These are phyloP conservation scores for Drosophila watanabei DNA, from an alignment of 1,140 invertebrate genomes.

Conservation along the genomic window DNA sequence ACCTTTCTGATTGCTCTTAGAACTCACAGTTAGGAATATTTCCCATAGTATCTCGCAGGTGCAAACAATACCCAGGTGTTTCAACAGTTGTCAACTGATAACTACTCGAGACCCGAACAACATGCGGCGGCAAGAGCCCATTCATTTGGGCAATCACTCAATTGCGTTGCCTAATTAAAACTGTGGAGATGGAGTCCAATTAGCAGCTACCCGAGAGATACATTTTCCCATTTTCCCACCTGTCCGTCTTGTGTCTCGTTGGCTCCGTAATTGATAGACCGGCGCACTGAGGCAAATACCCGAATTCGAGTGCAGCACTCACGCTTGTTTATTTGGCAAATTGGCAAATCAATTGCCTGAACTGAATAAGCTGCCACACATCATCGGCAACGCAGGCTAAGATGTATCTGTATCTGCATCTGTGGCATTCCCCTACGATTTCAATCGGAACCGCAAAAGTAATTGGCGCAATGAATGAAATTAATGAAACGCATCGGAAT, in stretches of 20 bases:
- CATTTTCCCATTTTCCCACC: slow-evolving; percentile 35
- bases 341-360: slow-evolving; percentile 73
- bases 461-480: slow-evolving; percentile 63
- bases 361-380: slow-evolving; percentile 44
- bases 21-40: not conserved
- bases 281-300: slow-evolving; percentile 49
- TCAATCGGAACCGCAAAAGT: slow-evolving; percentile 45
- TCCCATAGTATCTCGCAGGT: not conserved
- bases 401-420: slow-evolving; percentile 25
- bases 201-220: slow-evolving; percentile 32
- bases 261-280: slow-evolving; percentile 38
- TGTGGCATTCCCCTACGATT: slow-evolving; percentile 1
- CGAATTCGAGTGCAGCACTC: slow-evolving; percentile 29
- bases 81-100: slow-evolving; percentile 45
- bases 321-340: slow-evolving; percentile 62
- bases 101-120: slow-evolving; percentile 6
- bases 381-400: slow-evolving; percentile 25
- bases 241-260: slow-evolving; percentile 14
- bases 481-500: slow-evolving; percentile 59
- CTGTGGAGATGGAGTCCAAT: slow-evolving; percentile 36
- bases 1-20: too few species aligned
- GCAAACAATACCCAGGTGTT: slow-evolving; percentile 24
- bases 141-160: slow-evolving; percentile 42
- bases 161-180: slow-evolving; percentile 44
- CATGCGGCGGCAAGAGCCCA: slow-evolving; percentile 14